Evolutionary conservation across 2,888 invertebrate genomes (phyloP), one percentile per base, ranked within the genome.

Genomic region (Argyresthia goedartella): DNA sequence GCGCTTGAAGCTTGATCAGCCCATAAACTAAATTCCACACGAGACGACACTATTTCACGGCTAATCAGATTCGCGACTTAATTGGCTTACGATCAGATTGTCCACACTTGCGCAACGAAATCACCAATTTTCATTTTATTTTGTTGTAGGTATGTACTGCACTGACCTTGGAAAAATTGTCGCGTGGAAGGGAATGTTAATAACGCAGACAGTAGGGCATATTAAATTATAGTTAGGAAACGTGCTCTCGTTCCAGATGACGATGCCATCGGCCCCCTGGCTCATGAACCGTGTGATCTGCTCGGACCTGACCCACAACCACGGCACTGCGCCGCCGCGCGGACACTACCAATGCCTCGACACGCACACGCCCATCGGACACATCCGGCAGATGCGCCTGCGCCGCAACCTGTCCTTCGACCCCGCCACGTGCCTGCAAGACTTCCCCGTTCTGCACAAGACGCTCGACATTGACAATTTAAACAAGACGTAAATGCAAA

Each of bases 341-440:
- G 86, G 85, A 1, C 67, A 76, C 56, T 84, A 85, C 59, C 82
- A 85, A 54, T 85, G 77, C 51, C 67, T 86, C 35, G 86, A 86
- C 59, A 80, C 80, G 0, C 84, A 86, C 60, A 84, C 85, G 0
- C 85, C 86, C 4, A 85, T 86, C 16, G 73, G 69, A 0, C 85
- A 85, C 57, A 84, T 86, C 42, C 73, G 85, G 13, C 61, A 73
- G 51, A 64, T 86, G 69, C 67, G 76, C 56, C 65, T 72, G 11
- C 77, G 69, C 62, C 73, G 85, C 8, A 73, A 73, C 57, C 73
- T 77, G 57, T 85, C 86, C 4, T 84, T 82, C 54, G 66, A 85
- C 54, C 86, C 85, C 1, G 71, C 75, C 14, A 73, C 80, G 8
- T 71, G 82, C 52, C 59, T 76, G 16, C 77, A 75, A 63, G 69